Base-by-base conservation (phyloP, 2,797 vertebrate genomes). In the Esox lucius region DNA sequence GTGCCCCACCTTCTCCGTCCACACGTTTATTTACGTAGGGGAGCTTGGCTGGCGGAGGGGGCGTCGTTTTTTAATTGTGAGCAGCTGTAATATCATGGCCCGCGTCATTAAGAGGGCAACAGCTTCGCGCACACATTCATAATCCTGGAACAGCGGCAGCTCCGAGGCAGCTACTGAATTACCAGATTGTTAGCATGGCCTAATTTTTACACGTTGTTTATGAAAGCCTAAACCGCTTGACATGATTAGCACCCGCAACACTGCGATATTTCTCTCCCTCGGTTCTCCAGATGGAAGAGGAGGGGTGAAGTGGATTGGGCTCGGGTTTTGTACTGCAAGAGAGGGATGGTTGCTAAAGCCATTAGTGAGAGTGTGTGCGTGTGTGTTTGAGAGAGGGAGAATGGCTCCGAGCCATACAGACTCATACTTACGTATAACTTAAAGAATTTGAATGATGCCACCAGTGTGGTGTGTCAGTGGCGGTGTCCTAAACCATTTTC, bases 231-330 rank as follows among this genome's bases (percentile, higher is more conserved):
- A 90, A 94, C 88, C 78, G 87, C 90, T 89, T 83, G 76, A 83
- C 81, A 74, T 94, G 90, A 93, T 93, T 93, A 92, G 88, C 89
- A 87, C 91, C 91, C 90, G 86, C 90, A 92, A 91, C 84, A 78
- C 86, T 85, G 89, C 89, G 89, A 84, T 87, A 86, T 83, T 83
- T 88, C 83, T 65, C 9, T 53, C 31, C 78, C 68, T 64, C 59
- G 22, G 28, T 59, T 56, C 49, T 15, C 72, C 75, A 33, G 31
- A 42, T 42, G 39, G 39, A 42, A 9, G 39, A 9, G 39, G 39
- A 13, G 68, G 74, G 66, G 33, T 12, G 35, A n/a, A 33, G 0
- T n/a, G 66, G 33, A 33, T 9, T n/a, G 66, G 33, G 33, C 31
- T 4, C n/a, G 9, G 9, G 6, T 12, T 64, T 15, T 28, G 68